Evolutionary conservation across 2,888 invertebrate species (phyloP), one percentile per base, ranked within the genome.

Genomic region (Yponomeuta malinellus): DNA sequence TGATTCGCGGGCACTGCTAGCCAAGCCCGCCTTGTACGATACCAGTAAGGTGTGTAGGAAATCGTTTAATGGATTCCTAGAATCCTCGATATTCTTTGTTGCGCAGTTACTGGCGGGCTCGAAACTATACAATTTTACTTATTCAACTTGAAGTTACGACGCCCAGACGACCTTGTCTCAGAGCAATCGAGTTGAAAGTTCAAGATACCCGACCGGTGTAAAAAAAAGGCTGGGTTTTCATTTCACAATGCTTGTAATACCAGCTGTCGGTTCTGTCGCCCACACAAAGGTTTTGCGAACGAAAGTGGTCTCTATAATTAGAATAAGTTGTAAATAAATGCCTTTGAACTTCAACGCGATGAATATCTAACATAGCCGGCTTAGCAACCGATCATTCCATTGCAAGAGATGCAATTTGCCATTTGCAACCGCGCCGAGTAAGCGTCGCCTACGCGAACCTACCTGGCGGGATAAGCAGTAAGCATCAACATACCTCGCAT

Each of bases 401-500:
- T 23, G 23, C 23, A 23, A 23, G 29, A 64, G 64, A 64, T 64
- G 64, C 64, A 29, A 67, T 67, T 37, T 37, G n/a, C 67, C 8
- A 67, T 29, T 65, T 33, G 67, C 43, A 67, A 67, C 33, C 33
- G 12, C 43, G 43, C 29, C 65, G 33, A 6, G 65, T 10, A 43
- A 37, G 31, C 52, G 52, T 69, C 69, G 59, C 69, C 69, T 69
- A 70, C 70, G 70, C 70, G 12, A 63, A 70, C 63, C 63, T 63
- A 68, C 68, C 68, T 68, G 63, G 70, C 70, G 70, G 70, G 63
- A 63, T 70, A 59, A 43, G 81, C 83, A 80, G 82, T 83, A 86
- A 86, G 73, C 70, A 71, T 83, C 86, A 86, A 83, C 90, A 90
- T 91, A 89, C 90, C 87, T 78, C 81, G 82, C 89, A 89, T 90